Conservation (phyloP, 2,113 vertebrate species). For the Ramphastos sulfuratus region DNA sequence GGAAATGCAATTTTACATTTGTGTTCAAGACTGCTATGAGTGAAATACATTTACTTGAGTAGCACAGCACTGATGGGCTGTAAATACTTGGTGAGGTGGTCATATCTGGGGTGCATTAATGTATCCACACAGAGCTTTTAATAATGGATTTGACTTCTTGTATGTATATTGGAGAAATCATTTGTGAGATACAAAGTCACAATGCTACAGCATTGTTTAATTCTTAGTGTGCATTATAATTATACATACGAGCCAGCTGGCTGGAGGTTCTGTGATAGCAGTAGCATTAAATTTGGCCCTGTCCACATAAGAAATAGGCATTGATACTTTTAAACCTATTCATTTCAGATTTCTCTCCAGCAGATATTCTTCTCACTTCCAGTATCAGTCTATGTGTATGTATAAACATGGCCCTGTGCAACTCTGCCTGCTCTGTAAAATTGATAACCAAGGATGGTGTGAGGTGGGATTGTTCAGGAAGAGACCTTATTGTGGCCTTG, state of each 20-base stretch:
- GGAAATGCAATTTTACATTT: neutral
- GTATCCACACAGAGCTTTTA: neutral
- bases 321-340: neutral
- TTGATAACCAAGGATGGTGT: neutral
- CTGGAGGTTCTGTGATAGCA: neutral
- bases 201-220: neutral
- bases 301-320: accelerated
- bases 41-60: neutral
- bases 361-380: neutral
- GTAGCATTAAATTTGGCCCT: neutral
- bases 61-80: neutral
- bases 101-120: neutral
- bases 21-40: neutral
- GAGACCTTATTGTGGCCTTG: no score
- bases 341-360: neutral
- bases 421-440: neutral
- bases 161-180: neutral
- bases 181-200: neutral
- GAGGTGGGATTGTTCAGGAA: no score
- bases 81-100: neutral
- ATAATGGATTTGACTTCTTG: neutral
- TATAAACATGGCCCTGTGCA: neutral
- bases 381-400: accelerated
- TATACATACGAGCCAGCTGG: neutral
- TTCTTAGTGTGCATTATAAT: neutral